Conservation (phyloP, 2,888 invertebrate genomes). For the Papilio gigon region DNA sequence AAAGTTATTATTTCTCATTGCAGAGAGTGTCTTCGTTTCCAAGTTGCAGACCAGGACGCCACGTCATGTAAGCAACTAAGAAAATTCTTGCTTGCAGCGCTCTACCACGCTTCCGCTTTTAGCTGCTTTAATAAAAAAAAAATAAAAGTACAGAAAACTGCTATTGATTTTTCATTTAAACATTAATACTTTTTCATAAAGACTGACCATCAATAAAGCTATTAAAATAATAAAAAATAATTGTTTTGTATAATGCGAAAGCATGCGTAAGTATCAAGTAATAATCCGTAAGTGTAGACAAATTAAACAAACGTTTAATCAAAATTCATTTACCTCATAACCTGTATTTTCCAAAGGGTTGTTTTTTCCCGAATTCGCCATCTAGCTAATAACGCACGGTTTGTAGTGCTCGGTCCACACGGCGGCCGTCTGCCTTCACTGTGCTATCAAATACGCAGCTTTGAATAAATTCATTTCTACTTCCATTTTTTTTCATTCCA, state of each 20-base stretch:
- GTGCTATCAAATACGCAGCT: conserved; percentile 3
- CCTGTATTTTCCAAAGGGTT: conserved; percentile 15
- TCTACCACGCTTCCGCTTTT: conserved; percentile 54
- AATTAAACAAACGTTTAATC: not conserved
- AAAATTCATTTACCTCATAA: not conserved
- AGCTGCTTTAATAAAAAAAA: no score
- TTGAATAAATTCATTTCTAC: not conserved
- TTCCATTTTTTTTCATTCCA: not conserved
- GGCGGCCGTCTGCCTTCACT: conserved; percentile 28
- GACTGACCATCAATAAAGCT: no score
- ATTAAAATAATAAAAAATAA: no score
- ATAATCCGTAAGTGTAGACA: no score
- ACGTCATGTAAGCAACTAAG: conserved; percentile 65
- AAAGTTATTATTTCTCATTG: not conserved
- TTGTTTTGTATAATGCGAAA: no score
- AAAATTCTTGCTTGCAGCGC: conserved; percentile 50
- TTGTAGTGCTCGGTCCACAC: conserved; percentile 34
- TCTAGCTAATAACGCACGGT: conserved; percentile 29
- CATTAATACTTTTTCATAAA: no score
- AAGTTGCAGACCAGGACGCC: not conserved
- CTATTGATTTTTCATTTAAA: conserved; percentile 10
- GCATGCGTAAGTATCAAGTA: no score
- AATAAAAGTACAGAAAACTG: no score
- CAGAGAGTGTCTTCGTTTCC: not conserved
- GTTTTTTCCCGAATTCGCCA: conserved; percentile 15